Evolutionary conservation across 2,797 vertebrate species (phyloP).

Genomic region (Molossus alvarezi): DNA sequence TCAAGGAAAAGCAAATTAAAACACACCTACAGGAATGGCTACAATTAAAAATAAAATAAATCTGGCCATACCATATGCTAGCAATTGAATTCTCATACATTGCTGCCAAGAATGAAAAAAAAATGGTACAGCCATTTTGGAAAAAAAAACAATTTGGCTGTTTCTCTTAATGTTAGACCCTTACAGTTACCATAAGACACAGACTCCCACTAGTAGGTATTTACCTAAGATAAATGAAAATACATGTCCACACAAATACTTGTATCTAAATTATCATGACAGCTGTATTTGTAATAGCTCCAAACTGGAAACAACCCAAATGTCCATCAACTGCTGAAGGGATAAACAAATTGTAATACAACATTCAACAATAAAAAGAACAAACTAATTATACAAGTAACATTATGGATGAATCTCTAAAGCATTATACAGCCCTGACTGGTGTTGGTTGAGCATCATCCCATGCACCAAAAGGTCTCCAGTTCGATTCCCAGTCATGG

Average conservation of each 20-base stretch:
- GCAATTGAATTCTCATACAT: not conserved
- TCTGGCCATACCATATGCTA: not conserved
- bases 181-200: not conserved
- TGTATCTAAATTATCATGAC: not conserved
- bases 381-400: not conserved
- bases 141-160: not conserved
- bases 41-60: not conserved
- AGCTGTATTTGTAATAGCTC: not conserved
- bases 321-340: not conserved
- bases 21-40: not conserved
- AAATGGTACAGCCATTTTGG: not conserved
- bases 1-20: constrained; percentile 25
- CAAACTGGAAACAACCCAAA: not conserved
- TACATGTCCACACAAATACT: not conserved
- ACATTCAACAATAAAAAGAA: not conserved
- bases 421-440: not conserved
- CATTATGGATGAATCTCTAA: not conserved
- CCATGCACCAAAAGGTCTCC: no score
- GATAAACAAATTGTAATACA: not conserved
- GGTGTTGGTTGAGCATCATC: no score
- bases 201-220: not conserved
- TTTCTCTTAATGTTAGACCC: not conserved
- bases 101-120: not conserved
- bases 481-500: no score
- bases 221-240: constrained; percentile 25